Evolutionary conservation across 2,888 invertebrate genomes (phyloP), one percentile per base, ranked within the genome.

Genomic region (Scrobipalpa atriplicella): DNA sequence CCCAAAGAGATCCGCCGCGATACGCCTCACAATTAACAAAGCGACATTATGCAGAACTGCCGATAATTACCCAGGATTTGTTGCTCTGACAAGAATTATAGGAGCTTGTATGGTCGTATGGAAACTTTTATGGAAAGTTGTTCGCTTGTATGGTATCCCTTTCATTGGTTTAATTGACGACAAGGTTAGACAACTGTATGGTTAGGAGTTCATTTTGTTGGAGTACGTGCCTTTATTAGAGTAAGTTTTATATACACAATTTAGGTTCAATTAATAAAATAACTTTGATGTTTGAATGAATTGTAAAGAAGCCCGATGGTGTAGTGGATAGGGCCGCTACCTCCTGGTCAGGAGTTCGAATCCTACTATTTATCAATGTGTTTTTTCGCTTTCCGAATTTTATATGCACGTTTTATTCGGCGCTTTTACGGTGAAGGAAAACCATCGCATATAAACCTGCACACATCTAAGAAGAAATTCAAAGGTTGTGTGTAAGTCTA

Each of bases 1-100:
- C 71, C 75, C 87, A 90, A 90, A 92, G 92, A 92, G 92, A 92
- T 92, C 92, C 92, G 92, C 82, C 71, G 74, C 78, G 92, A 92
- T 92, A 90, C 79, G 73, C 74, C 83, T 83, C 91, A 92, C 92
- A 92, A 92, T 92, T 92, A 92, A 92, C 92, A 92, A 92, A 92
- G 92, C 86, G 89, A 92, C 92, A 92, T 92, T 92, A 92, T 92
- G 90, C 86, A 87, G 83, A 52, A 81, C 80, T 80, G 83, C 86
- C 87, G 90, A 90, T 91, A 92, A 92, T 92, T 92, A 92, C 89
- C 76, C 78, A 75, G 84, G 85, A 89, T 90, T 89, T 83, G 86
- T 78, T 72, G 72, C 71, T 68, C 77, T 83, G 82, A 89, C 73
- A 58, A 58, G 58, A 58, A 58, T 88, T 89, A 90, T 86, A 79